phyloP scores from a whole-genome alignment of 2,797 vertebrate genomes.

The Labeo calbasu region DNA sequence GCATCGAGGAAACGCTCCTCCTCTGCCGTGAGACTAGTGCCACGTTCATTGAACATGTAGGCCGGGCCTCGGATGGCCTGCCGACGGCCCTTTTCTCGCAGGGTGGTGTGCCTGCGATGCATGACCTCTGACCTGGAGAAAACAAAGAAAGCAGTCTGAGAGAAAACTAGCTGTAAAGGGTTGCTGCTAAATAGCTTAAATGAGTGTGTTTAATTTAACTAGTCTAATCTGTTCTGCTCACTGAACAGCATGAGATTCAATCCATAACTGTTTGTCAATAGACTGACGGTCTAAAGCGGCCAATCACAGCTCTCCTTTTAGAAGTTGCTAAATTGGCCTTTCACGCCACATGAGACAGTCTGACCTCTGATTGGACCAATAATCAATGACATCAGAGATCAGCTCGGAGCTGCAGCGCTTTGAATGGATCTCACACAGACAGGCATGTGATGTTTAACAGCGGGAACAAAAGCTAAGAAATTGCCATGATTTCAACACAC shows the following conservation, averaged over 20 bases:
- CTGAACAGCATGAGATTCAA: not conserved
- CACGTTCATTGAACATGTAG: conserved; percentile 98
- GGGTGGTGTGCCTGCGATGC: conserved; percentile 92
- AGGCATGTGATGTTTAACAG: not conserved
- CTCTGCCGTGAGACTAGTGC: conserved; percentile 89
- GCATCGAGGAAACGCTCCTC: conserved; percentile 94
- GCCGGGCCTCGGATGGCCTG: conserved; percentile 94
- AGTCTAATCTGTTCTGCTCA: not conserved
- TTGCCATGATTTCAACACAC: not conserved
- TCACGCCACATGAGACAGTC: not conserved
- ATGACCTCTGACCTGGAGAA: conserved; percentile 84
- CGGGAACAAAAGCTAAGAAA: not conserved
- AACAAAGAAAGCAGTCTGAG: not conserved
- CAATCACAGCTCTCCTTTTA: conserved; percentile 17
- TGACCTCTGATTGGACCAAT: conserved; percentile 21
- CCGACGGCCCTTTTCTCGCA: conserved; percentile 93
- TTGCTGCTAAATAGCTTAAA: not conserved
- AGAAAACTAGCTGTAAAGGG: not conserved
- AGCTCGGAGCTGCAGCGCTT: not conserved
- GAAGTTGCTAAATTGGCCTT: not conserved
- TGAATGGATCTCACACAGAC: not conserved
- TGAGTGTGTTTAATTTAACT: not conserved
- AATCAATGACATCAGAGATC: conserved; percentile 17
- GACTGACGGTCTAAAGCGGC: not conserved
- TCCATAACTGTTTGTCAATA: not conserved